phyloP scores from a whole-genome alignment of 1,140 invertebrate genomes.

The Anastrepha ludens region DNA sequence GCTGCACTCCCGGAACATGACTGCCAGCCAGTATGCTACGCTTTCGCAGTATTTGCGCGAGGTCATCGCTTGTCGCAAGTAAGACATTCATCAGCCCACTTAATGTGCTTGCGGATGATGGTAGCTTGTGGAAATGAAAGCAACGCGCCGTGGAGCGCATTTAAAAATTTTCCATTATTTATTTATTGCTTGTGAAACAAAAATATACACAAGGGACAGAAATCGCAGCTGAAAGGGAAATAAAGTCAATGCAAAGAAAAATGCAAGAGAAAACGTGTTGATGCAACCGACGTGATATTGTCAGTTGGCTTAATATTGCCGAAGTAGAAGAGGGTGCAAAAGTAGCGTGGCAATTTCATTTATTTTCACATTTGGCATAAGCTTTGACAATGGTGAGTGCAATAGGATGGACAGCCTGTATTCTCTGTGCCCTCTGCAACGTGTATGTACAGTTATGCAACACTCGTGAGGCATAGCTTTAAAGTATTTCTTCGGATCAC shows the following conservation, averaged over 20 bases:
- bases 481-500: too few species aligned
- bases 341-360: not conserved
- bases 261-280: too few species aligned
- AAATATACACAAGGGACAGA: not conserved
- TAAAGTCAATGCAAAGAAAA: not conserved
- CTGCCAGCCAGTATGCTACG: not conserved
- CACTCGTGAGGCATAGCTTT: too few species aligned
- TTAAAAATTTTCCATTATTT: conserved; percentile 39
- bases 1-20: not conserved
- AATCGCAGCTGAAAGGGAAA: not conserved
- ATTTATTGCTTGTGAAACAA: conserved; percentile 23
- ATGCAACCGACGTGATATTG: not conserved
- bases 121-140: not conserved
- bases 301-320: not conserved
- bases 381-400: too few species aligned
- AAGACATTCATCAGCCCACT: conserved; percentile 5
- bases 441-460: too few species aligned
- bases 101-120: not conserved
- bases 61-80: conserved; percentile 12
- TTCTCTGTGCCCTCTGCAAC: too few species aligned
- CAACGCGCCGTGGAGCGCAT: not conserved
- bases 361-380: not conserved
- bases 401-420: too few species aligned
- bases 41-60: not conserved
- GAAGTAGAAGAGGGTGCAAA: not conserved